These are phyloP conservation scores for Octopus bimaculoides DNA, from an alignment of 1,140 invertebrate species.

Conservation along the genomic window DNA sequence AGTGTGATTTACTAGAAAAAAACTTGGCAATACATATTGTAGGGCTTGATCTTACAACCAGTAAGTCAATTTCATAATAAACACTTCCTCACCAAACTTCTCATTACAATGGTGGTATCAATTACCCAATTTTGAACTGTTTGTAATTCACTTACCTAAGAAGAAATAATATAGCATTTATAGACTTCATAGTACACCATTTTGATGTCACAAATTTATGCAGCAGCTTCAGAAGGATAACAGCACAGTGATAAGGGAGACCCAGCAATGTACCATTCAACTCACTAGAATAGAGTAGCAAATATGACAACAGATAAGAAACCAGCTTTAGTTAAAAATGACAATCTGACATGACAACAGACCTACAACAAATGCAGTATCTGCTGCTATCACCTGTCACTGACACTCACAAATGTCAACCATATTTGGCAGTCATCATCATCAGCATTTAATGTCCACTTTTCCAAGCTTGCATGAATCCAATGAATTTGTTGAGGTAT, in stretches of 20 bases:
- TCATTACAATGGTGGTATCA: background rate
- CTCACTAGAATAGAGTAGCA: slow-evolving; percentile 66
- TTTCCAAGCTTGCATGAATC: too few species aligned
- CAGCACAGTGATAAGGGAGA: slow-evolving; percentile 78
- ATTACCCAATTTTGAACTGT: slow-evolving; percentile 9
- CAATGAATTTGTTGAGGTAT: too few species aligned
- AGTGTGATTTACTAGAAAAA: background rate
- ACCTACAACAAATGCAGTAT: background rate
- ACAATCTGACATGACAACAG: background rate
- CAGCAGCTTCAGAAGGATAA: slow-evolving; percentile 74
- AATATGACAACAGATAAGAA: background rate
- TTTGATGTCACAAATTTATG: slow-evolving; percentile 65
- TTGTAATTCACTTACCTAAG: slow-evolving; percentile 60
- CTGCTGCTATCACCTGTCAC: background rate
- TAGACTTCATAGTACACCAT: slow-evolving; percentile 73
- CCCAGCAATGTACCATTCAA: slow-evolving; percentile 85
- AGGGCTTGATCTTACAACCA: background rate
- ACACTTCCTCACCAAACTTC: background rate
- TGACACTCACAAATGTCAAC: background rate
- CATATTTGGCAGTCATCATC: background rate
- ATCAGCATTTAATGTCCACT: background rate
- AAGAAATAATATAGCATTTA: slow-evolving; percentile 75
- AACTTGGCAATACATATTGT: background rate
- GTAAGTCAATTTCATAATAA: background rate
- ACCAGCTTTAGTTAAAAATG: background rate